Percentiles rank a stretch among this genome's conserved stretches.
phyloP scores from a whole-genome alignment of 1,140 invertebrate genomes.

The Drosophila mayri region DNA sequence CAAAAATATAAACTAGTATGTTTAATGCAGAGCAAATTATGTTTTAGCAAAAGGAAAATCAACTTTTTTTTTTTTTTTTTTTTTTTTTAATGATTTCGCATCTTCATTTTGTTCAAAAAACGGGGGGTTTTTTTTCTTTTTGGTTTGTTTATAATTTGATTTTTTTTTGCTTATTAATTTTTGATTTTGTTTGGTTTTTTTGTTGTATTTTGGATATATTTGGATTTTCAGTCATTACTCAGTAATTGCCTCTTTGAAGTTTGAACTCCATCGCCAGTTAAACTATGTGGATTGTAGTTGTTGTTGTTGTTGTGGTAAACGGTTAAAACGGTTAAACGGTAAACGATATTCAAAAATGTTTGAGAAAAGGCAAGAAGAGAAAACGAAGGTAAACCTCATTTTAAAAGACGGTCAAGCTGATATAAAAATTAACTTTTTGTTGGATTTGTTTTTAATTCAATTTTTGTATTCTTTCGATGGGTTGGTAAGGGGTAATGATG shows the following conservation, averaged over 20 bases:
- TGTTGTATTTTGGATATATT: conserved; percentile 50
- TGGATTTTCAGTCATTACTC: conserved; percentile 87
- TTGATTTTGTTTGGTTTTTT: conserved; percentile 18
- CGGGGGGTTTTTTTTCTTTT: conserved; percentile 32
- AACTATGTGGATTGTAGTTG: conserved; percentile 88
- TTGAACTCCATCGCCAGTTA: conserved; percentile 96
- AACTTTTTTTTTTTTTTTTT: conserved; percentile 30
- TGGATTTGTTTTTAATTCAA: neutral
- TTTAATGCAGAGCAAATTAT: conserved; percentile 81
- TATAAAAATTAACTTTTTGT: conserved; percentile 47
- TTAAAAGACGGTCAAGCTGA: conserved; percentile 72
- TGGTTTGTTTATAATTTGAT: conserved; percentile 3
- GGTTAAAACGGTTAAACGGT: conserved; percentile 29
- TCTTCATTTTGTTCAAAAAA: conserved; percentile 29
- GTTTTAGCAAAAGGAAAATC: conserved; percentile 80
- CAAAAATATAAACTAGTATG: conserved; percentile 81
- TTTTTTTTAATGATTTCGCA: conserved; percentile 23
- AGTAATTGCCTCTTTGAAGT: conserved; percentile 97
- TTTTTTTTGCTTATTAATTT: conserved; percentile 39
- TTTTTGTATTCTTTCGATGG: neutral
- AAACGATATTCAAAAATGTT: conserved; percentile 81
- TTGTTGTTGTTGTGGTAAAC: conserved; percentile 46
- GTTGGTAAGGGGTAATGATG: neutral
- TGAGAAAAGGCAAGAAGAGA: conserved; percentile 82
- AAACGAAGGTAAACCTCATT: conserved; percentile 81